These are phyloP conservation scores for Narcine bancroftii DNA, from an alignment of 2,113 vertebrate species.

Conservation along the genomic window DNA sequence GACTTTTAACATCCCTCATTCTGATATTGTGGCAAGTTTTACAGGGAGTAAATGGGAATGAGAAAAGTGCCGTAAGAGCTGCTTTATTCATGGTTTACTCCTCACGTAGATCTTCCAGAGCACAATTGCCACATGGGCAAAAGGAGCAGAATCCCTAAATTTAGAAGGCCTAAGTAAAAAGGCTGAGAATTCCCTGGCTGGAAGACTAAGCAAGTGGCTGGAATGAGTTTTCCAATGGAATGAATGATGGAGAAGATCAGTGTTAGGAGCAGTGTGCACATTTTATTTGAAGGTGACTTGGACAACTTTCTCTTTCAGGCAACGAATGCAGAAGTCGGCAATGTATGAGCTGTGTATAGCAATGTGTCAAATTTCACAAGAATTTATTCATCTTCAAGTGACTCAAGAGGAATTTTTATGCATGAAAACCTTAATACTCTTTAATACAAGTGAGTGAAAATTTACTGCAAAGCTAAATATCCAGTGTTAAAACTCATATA, in stretches of 20 bases:
- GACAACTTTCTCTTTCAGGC: conserved; percentile 55
- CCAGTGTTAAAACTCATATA: too few species aligned
- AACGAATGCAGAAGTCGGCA: conserved; percentile 83
- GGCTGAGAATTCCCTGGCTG: not conserved
- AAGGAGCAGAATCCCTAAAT: not conserved
- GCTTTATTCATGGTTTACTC: not conserved
- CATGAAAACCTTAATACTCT: conserved; percentile 92
- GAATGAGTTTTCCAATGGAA: not conserved
- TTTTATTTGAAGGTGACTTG: not conserved
- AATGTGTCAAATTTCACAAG: conserved; percentile 91
- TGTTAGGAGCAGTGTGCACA: too few species aligned
- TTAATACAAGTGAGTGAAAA: conserved; percentile 79
- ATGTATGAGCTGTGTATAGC: conserved; percentile 89
- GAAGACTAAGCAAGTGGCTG: not conserved
- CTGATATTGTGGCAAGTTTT: too few species aligned
- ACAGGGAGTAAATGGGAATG: not conserved
- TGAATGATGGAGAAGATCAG: not conserved
- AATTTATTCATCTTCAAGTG: conserved; percentile 87
- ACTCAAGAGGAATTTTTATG: conserved; percentile 89
- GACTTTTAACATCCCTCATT: too few species aligned
- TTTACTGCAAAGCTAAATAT: not conserved
- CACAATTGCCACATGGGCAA: not conserved
- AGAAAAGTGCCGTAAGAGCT: not conserved
- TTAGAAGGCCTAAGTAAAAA: not conserved
- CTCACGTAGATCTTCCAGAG: not conserved